phyloP scores from a whole-genome alignment of 2,113 vertebrate species.

The Haplochromis vanheusdeni region DNA sequence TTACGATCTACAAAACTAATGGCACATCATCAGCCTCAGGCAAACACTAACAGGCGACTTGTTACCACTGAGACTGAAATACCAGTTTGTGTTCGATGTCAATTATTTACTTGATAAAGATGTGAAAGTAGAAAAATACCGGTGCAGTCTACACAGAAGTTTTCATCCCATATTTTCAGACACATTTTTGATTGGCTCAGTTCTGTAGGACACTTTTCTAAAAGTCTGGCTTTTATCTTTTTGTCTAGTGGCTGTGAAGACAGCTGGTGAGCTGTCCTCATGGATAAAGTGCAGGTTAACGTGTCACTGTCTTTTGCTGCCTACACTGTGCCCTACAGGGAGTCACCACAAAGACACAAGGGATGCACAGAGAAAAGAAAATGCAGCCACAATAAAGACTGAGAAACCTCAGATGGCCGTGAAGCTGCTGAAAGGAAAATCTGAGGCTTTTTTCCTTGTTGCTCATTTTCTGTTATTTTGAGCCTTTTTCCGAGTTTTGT shows the following conservation, averaged over 20 bases:
- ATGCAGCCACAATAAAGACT: accelerated
- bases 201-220: background rate
- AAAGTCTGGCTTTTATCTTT: background rate
- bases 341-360: background rate
- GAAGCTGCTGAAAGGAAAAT: background rate
- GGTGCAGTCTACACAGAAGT: accelerated
- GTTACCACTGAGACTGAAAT: background rate
- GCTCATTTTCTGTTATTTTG: background rate
- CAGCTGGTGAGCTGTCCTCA: background rate
- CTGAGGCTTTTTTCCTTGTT: background rate
- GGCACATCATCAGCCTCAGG: background rate
- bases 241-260: background rate
- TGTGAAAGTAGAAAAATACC: background rate
- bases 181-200: background rate
- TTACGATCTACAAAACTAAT: background rate
- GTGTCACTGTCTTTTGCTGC: background rate
- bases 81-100: background rate
- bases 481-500: accelerated
- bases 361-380: background rate
- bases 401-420: background rate
- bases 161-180: background rate
- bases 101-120: background rate
- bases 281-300: background rate
- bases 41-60: background rate
- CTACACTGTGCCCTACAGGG: background rate